Evolutionary conservation across 2,888 invertebrate genomes (phyloP).

Genomic region (Arge pagana): DNA sequence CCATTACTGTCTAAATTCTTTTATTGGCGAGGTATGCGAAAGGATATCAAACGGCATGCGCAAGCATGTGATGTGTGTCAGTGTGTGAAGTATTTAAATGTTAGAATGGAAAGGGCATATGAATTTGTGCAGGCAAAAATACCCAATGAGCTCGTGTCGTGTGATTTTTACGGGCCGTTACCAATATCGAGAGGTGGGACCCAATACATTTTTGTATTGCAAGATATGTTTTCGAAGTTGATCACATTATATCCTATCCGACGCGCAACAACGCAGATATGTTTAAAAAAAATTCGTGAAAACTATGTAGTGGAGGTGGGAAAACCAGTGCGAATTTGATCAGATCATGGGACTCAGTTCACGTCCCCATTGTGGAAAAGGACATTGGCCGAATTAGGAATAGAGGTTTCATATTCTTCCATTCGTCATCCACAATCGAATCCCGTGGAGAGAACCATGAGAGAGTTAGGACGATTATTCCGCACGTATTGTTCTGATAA

Average conservation of each 20-base stretch:
- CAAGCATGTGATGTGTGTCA: constrained; percentile 31
- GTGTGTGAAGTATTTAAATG: constrained; percentile 9
- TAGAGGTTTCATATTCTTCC: not conserved
- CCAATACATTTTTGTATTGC: constrained; percentile 22
- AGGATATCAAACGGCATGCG: constrained; percentile 16
- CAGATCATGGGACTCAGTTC: constrained; percentile 19
- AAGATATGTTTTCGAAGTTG: constrained; percentile 22
- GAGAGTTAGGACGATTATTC: constrained; percentile 22
- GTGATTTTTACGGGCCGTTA: constrained; percentile 25
- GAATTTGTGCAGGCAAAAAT: not conserved
- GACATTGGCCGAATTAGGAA: not conserved
- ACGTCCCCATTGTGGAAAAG: not conserved
- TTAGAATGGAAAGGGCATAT: not conserved
- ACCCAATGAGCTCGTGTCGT: constrained; percentile 18
- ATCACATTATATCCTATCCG: constrained; percentile 23
- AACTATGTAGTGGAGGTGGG: constrained; percentile 14
- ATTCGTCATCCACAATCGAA: constrained; percentile 24
- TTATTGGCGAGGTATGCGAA: constrained; percentile 23
- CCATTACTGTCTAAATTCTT: constrained; percentile 16
- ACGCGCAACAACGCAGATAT: constrained; percentile 18
- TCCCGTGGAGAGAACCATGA: constrained; percentile 22
- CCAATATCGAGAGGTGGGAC: constrained; percentile 20
- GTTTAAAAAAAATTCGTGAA: constrained; percentile 3
- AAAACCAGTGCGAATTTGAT: constrained; percentile 11
- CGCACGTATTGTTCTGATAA: constrained; percentile 3